phyloP scores from a whole-genome alignment of 2,797 vertebrate genomes.

The Cuculus canorus region DNA sequence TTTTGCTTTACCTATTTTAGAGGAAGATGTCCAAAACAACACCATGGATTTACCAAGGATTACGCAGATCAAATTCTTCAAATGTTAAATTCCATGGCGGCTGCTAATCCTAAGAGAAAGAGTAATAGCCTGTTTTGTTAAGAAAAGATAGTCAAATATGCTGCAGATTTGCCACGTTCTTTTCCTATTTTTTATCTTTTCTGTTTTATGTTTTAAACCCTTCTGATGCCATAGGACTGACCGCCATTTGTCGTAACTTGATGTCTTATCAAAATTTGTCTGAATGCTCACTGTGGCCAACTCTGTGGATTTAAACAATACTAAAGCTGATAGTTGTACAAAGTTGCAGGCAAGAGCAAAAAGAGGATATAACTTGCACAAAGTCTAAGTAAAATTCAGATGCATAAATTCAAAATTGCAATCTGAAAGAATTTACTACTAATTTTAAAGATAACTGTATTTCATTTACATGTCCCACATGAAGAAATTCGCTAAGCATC shows the following conservation, averaged over 20 bases:
- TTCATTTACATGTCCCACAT: not conserved
- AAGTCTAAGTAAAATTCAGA: not conserved
- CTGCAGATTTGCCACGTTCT: not conserved
- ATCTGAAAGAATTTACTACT: not conserved
- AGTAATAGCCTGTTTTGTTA: not conserved
- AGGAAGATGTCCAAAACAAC: not conserved
- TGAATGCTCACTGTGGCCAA: not conserved
- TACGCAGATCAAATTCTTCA: not conserved
- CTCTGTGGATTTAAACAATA: not conserved
- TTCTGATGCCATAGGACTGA: not conserved
- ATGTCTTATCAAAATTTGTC: not conserved
- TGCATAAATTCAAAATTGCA: not conserved
- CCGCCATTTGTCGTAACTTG: not conserved
- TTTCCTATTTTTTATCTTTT: not conserved
- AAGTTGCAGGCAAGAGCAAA: not conserved
- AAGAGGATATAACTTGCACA: not conserved
- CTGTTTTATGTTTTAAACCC: not conserved
- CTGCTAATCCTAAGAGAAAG: not conserved
- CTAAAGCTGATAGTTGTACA: not conserved
- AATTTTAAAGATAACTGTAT: not conserved
- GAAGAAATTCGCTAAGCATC: not conserved
- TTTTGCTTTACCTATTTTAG: conserved; percentile 17
- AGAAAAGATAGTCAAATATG: not conserved
- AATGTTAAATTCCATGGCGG: not conserved
- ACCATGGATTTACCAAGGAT: not conserved